Conservation (phyloP, 2,113 vertebrate genomes). For the Halichoerus grypus region DNA sequence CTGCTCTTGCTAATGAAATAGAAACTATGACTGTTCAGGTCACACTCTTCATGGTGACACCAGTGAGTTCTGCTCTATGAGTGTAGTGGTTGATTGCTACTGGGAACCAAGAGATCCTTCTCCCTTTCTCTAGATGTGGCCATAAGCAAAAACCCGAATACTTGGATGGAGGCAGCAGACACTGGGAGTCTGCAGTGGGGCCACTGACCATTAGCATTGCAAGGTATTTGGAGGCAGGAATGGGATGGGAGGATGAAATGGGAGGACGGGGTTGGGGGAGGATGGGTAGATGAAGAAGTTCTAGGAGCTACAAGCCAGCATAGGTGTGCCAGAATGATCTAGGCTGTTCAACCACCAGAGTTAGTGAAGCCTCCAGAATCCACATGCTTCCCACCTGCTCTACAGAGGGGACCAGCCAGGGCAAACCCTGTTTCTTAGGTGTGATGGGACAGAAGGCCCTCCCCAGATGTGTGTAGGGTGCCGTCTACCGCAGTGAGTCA, state of each 20-base stretch:
- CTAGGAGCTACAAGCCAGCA: neutral
- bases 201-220: rapidly evolving
- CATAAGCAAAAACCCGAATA: neutral
- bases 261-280: too few relatives aligned
- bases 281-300: neutral
- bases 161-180: rapidly evolving
- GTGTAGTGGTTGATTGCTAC: rapidly evolving
- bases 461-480: rapidly evolving
- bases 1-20: neutral
- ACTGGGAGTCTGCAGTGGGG: neutral
- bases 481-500: neutral
- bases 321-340: too few relatives aligned
- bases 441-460: neutral
- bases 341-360: neutral
- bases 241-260: neutral
- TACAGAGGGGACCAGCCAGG: neutral
- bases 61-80: neutral
- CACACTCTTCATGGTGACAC: rapidly evolving
- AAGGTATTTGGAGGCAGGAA: neutral
- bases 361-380: neutral
- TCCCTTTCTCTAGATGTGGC: neutral
- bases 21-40: neutral
- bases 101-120: neutral
- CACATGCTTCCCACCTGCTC: neutral
- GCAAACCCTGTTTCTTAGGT: neutral